phyloP scores from a whole-genome alignment of 2,797 vertebrate genomes.

The Phrynocephalus vlangalii region DNA sequence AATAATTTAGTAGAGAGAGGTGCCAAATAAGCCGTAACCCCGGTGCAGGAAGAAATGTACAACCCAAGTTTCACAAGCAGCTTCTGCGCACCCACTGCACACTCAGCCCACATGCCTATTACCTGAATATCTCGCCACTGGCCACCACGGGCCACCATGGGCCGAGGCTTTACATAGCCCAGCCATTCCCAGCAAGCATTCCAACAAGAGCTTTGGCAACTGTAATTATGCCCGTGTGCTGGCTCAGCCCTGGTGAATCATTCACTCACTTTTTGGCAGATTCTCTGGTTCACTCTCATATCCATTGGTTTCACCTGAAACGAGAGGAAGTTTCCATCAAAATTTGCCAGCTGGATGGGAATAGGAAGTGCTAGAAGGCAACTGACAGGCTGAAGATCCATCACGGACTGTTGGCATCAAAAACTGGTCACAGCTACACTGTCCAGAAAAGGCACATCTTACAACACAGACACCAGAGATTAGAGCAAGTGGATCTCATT shows the following conservation, averaged over 20 bases:
- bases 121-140: constrained; percentile 19
- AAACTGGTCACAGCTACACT: constrained; percentile 38
- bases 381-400: constrained; percentile 28
- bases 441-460: constrained; percentile 1
- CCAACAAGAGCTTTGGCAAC: constrained; percentile 43
- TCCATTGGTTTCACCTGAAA: constrained; percentile 93
- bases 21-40: background rate
- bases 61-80: background rate
- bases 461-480: background rate
- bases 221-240: constrained; percentile 20
- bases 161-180: constrained; percentile 28
- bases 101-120: constrained; percentile 5
- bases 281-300: constrained; percentile 96
- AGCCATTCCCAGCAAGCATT: constrained; percentile 22
- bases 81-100: background rate
- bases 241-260: constrained; percentile 75
- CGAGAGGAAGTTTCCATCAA: constrained; percentile 62
- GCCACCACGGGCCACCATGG: background rate
- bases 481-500: background rate
- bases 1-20: background rate
- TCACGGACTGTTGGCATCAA: constrained; percentile 12
- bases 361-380: background rate
- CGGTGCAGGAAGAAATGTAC: background rate
- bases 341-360: constrained; percentile 13
- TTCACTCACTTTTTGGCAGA: constrained; percentile 86